These are phyloP conservation scores for Gambusia holbrooki DNA, from an alignment of 2,113 vertebrate genomes.

Conservation along the genomic window DNA sequence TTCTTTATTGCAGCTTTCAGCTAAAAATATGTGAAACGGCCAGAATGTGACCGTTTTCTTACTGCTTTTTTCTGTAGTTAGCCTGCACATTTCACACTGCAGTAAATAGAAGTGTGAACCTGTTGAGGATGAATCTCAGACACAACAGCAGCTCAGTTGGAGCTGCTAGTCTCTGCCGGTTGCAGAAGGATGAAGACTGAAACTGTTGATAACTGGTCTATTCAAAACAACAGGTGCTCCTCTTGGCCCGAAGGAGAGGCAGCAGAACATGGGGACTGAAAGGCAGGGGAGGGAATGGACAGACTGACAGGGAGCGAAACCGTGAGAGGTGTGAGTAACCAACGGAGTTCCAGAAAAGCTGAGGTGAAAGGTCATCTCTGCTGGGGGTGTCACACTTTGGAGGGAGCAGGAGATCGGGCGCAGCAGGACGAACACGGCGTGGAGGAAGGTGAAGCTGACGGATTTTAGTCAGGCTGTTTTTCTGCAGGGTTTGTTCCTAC, in stretches of 20 bases:
- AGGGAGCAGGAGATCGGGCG: conserved; percentile 28
- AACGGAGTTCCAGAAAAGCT: conserved; percentile 28
- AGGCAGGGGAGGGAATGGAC: conserved; percentile 6
- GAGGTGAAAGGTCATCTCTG: conserved; percentile 46
- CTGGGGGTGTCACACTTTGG: conserved; percentile 12
- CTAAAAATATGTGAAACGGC: conserved; percentile 11
- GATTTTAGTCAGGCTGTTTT: too few relatives aligned
- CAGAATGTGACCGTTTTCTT: background rate
- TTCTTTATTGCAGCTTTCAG: conserved; percentile 5
- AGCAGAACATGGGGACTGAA: conserved; percentile 1
- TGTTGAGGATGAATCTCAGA: conserved; percentile 11
- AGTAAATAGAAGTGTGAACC: conserved; percentile 13
- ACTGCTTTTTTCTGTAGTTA: conserved; percentile 5
- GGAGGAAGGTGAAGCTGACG: too few relatives aligned
- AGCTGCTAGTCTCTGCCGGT: conserved; percentile 17
- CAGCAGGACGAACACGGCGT: conserved; percentile 18
- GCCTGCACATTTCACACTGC: conserved; percentile 13
- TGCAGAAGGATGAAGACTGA: conserved; percentile 11
- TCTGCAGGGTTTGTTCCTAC: too few relatives aligned
- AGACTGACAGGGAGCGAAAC: background rate
- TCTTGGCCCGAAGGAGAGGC: conserved; percentile 6
- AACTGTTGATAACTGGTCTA: conserved; percentile 45
- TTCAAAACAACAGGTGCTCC: conserved; percentile 55
- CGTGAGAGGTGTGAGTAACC: conserved; percentile 1
- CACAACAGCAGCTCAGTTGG: conserved; percentile 27